Conservation (phyloP, 2,888 invertebrate genomes). For the Venustoraphidia nigricollis region DNA sequence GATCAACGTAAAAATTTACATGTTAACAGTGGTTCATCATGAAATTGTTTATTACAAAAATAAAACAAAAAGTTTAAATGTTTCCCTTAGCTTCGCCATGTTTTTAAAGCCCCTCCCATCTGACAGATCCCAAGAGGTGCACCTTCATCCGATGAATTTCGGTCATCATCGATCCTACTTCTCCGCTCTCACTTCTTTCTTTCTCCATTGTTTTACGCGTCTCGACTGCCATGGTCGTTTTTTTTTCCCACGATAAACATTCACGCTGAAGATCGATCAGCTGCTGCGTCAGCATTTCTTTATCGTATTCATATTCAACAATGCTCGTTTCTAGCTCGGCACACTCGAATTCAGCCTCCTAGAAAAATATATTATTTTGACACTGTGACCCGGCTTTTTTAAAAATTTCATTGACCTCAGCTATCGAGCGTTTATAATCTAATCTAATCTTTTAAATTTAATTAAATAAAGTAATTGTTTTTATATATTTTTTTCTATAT, state of each 20-base stretch:
- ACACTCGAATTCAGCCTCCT: conserved; percentile 54
- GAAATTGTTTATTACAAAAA: too few species aligned
- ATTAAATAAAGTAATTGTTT: too few species aligned
- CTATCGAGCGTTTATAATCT: too few species aligned
- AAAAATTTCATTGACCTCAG: neutral
- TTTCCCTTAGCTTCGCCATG: too few species aligned
- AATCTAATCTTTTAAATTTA: too few species aligned
- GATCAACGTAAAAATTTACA: too few species aligned
- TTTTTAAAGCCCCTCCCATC: conserved; percentile 14
- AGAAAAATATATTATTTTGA: conserved; percentile 11
- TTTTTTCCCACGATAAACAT: conserved; percentile 67
- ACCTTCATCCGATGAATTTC: conserved; percentile 80
- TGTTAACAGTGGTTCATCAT: too few species aligned
- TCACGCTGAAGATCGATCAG: conserved; percentile 47
- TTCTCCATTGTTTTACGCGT: conserved; percentile 49
- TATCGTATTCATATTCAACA: conserved; percentile 46
- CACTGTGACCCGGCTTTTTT: neutral
- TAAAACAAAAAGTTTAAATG: too few species aligned
- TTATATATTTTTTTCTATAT: too few species aligned
- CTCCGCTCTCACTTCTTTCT: conserved; percentile 49
- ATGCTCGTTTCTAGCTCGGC: conserved; percentile 53
- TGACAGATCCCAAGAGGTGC: conserved; percentile 5
- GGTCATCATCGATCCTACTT: conserved; percentile 57
- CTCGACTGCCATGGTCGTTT: conserved; percentile 56
- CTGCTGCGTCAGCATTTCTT: conserved; percentile 44